Percentiles rank a stretch among this genome's conserved stretches.
Conservation (phyloP, 2,888 invertebrate species). For the Thecocarcelia acutangulata region DNA sequence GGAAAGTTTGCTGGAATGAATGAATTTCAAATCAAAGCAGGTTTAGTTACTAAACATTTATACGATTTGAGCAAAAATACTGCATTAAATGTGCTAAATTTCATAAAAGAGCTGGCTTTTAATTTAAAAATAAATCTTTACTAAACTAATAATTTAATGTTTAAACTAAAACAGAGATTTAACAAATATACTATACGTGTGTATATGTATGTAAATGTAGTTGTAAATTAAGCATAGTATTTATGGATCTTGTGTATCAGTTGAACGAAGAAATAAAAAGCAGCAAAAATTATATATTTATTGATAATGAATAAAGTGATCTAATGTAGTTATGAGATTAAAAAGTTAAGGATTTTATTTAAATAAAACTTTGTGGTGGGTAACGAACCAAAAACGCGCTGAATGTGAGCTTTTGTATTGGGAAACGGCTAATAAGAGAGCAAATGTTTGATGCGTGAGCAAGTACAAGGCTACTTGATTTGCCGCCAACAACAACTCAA, state of each 20-base stretch:
- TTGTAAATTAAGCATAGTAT: constrained; percentile 38
- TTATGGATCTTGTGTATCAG: constrained; percentile 59
- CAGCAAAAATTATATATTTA: constrained; percentile 30
- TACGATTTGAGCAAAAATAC: not conserved
- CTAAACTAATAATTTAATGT: constrained; percentile 42
- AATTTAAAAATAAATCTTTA: constrained; percentile 17
- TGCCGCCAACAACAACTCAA: too few relatives aligned
- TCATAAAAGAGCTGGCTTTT: constrained; percentile 51
- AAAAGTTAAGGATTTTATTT: not conserved
- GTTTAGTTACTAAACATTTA: not conserved
- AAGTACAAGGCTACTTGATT: too few relatives aligned
- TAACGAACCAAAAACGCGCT: too few relatives aligned
- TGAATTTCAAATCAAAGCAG: constrained; percentile 9
- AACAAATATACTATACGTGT: not conserved
- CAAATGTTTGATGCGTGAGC: too few relatives aligned
- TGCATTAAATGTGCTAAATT: constrained; percentile 39
- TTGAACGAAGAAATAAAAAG: constrained; percentile 28
- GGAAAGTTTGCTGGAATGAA: constrained; percentile 8
- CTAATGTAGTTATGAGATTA: constrained; percentile 44
- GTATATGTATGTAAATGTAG: not conserved
- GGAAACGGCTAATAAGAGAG: too few relatives aligned
- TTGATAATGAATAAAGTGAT: constrained; percentile 52
- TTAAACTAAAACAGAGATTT: constrained; percentile 43
- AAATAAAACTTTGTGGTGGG: too few relatives aligned
- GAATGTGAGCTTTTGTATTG: too few relatives aligned